Evolutionary conservation across 2,888 invertebrate species (phyloP), one percentile per base, ranked within the genome.

Genomic region (Sinodicranocentrus sp.): DNA sequence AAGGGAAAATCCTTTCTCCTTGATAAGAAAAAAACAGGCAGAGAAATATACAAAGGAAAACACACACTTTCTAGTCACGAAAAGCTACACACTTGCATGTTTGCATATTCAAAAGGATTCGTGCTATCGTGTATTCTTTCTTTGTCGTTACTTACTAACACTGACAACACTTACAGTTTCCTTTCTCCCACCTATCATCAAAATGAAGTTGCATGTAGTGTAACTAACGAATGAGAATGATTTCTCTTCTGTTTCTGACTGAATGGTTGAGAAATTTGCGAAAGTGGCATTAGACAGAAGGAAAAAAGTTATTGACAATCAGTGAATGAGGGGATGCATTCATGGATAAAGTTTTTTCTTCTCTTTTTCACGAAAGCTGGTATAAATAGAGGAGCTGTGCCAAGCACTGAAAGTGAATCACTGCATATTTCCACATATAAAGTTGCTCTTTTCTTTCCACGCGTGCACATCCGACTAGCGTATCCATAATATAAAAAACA

Each of bases 321-420:
- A 54, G 13, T 2, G 21, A 54, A 21, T 54, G 54, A 3, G 54
- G 21, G 5, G 54, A 54, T 2, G 21, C n/a, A 48, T 48, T 5
- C 15, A n/a, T 48, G n/a, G n/a, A n/a, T n/a, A n/a, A n/a, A n/a
- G n/a, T n/a, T n/a, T n/a, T n/a, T n/a, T n/a, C n/a, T n/a, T n/a
- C n/a, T n/a, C n/a, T n/a, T n/a, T n/a, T 39, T n/a, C 8, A 48
- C 8, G n/a, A 10, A n/a, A n/a, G 48, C 10, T 48, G 10, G n/a
- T 3, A 48, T 13, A 48, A n/a, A n/a, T 6, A n/a, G 48, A 48
- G 23, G 5, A 10, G 23, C 21, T 6, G 57, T 10, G 5, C 8
- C 5, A 15, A 25, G 57, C 21, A 61, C 26, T 25, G 61, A 61
- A 61, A 61, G 61, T 61, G 61, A 61, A 61, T 61, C 61, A 61